A percentile compares a stretch with the other conserved stretches of the same genome.
phyloP scores from a whole-genome alignment of 2,113 vertebrate genomes.

The Sinocyclocheilus anophthalmus region DNA sequence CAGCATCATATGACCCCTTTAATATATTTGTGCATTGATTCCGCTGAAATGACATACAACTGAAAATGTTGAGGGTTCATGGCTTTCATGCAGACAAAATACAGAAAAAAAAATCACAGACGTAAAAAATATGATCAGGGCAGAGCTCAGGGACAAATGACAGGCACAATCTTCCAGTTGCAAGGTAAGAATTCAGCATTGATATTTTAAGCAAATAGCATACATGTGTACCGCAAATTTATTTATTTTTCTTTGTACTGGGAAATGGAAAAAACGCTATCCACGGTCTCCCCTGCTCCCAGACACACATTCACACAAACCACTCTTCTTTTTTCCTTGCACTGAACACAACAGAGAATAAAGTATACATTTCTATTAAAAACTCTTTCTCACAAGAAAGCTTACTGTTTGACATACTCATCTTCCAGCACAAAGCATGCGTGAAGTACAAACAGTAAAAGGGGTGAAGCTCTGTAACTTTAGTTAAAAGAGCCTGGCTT shows the following conservation, averaged over 20 bases:
- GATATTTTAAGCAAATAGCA: slow-evolving; percentile 9
- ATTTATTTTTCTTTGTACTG: background rate
- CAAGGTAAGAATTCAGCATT: background rate
- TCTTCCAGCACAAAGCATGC: background rate
- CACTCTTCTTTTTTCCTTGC: background rate
- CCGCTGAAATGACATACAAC: background rate
- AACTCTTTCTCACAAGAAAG: slow-evolving; percentile 13
- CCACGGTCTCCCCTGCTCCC: background rate
- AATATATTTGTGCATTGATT: background rate
- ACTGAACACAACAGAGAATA: slow-evolving; percentile 8
- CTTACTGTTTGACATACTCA: slow-evolving; percentile 17
- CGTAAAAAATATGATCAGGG: background rate
- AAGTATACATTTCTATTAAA: slow-evolving; percentile 11
- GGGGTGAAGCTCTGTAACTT: background rate
- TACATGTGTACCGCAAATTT: background rate
- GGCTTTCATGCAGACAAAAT: background rate
- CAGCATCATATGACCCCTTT: background rate
- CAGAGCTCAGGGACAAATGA: background rate
- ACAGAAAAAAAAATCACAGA: background rate
- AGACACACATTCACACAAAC: background rate
- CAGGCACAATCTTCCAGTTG: background rate
- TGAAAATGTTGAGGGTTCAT: background rate
- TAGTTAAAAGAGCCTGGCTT: slow-evolving; percentile 13
- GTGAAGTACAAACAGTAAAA: slow-evolving; percentile 23
- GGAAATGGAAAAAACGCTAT: background rate